Base-by-base conservation (phyloP, 1,140 invertebrate genomes). In the Bradynema listronoti region DNA sequence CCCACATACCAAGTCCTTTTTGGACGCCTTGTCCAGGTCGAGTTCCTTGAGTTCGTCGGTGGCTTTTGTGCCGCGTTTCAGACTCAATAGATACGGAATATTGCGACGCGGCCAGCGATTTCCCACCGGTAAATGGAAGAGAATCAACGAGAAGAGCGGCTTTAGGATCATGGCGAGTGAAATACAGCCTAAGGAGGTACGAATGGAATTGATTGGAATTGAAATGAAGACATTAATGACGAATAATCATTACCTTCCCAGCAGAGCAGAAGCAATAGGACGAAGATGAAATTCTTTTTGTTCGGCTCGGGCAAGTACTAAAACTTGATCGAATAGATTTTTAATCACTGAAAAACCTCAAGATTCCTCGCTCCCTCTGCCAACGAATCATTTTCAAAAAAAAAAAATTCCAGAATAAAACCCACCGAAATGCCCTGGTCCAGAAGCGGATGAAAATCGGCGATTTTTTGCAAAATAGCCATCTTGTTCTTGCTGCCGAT, bases 31-130 rank as follows among this genome's bases (percentile, higher is more conserved):
- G 46, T 72, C 69, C 46, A 75, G 59, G 36, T 75, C 67, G 42
- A 68, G 72, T 22, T 72, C 72, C 22, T 75, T 66, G 67, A 78
- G 69, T 39, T 75, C 72, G n/a, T n/a, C n/a, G n/a, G n/a, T n/a
- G n/a, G n/a, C n/a, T 16, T 77, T 66, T 42, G 75, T 75, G 47
- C 72, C 69, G 9, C 64, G 63, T 47, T 77, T 78, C 7, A 72
- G 36, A 6, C 46, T 36, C 34, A 75, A 43, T 25, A 75, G 49
- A 34, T 72, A 75, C 5, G 69, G 65, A 34, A 60, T 34, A 50
- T 70, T 75, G 6, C 43, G 49, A 9, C 58, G 36, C 14, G 73
- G 73, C 65, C 63, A 75, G 2, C 72, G 61, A 41, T 78, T 49
- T 9, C 69, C 73, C 49, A 78, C 49, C 9, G 75, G 74, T 4